Evolutionary conservation across 2,113 vertebrate species (phyloP).

Genomic region (Hypanus sabinus): DNA sequence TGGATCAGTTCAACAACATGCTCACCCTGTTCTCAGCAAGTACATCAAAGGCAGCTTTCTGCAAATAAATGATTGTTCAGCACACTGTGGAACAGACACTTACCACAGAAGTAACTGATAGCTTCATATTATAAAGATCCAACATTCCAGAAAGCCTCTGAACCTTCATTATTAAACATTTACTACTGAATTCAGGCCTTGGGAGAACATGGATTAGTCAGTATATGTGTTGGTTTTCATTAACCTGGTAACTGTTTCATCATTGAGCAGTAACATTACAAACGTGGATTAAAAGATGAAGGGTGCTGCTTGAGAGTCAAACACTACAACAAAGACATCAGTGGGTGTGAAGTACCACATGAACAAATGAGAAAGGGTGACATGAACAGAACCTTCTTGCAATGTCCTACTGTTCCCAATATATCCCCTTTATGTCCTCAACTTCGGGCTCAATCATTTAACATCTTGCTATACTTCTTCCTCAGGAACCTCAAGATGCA

Average conservation of each 20-base stretch:
- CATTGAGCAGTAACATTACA: not conserved
- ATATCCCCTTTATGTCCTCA: not conserved
- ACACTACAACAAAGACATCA: not conserved
- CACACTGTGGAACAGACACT: not conserved
- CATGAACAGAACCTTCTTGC: not conserved
- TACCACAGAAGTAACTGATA: not conserved
- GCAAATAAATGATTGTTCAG: not conserved
- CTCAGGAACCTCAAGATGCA: not conserved
- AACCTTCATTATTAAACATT: not conserved
- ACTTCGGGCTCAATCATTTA: not conserved
- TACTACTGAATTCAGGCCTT: not conserved
- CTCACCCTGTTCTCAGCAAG: slow-evolving; percentile 90
- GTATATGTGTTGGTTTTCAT: not conserved
- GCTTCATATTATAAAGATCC: not conserved
- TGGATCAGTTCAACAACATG: slow-evolving; percentile 69
- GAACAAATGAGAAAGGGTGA: not conserved
- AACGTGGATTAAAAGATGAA: not conserved
- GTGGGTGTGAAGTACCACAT: not conserved
- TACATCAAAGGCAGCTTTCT: slow-evolving; percentile 39
- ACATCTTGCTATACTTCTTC: not conserved
- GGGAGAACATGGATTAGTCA: not conserved
- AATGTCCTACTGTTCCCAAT: not conserved
- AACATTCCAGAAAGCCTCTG: not conserved
- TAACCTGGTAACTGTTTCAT: not conserved
- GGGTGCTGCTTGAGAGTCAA: too few relatives aligned